Evolutionary conservation across 2,113 vertebrate species (phyloP).

Genomic region (Campylomormyrus numenius): DNA sequence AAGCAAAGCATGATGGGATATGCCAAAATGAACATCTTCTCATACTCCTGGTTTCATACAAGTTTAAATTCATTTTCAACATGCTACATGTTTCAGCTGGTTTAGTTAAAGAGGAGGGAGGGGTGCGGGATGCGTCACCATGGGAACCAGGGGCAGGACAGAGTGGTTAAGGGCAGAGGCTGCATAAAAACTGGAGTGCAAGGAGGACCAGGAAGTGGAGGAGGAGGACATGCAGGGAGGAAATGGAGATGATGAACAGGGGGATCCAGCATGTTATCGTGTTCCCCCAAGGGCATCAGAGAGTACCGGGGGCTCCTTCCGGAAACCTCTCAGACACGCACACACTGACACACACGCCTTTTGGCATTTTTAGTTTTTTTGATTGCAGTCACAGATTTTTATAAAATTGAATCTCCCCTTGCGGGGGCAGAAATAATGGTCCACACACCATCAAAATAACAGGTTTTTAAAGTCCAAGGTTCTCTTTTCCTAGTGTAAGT

Average conservation of each 20-base stretch:
- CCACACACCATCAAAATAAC: no score
- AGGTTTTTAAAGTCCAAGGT: not conserved
- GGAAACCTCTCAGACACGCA: not conserved
- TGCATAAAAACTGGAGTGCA: not conserved
- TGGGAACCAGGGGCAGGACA: not conserved
- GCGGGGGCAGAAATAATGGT: no score
- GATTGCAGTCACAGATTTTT: no score
- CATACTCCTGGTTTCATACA: not conserved
- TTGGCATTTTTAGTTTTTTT: no score
- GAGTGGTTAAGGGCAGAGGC: not conserved
- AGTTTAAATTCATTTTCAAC: not conserved
- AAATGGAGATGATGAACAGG: not conserved
- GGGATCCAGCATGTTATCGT: not conserved
- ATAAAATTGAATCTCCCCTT: no score
- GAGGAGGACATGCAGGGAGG: not conserved
- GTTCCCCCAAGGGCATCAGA: not conserved
- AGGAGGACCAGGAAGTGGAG: not conserved
- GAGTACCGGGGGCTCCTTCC: not conserved
- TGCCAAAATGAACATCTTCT: not conserved
- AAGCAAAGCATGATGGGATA: not conserved
- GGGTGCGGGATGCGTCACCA: not conserved
- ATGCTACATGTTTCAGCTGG: not conserved
- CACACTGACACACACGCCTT: not conserved
- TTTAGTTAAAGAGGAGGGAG: not conserved
- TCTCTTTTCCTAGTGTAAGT: not conserved